Conservation (phyloP, 2,888 invertebrate species). For the Leptopilina drosophilae region DNA sequence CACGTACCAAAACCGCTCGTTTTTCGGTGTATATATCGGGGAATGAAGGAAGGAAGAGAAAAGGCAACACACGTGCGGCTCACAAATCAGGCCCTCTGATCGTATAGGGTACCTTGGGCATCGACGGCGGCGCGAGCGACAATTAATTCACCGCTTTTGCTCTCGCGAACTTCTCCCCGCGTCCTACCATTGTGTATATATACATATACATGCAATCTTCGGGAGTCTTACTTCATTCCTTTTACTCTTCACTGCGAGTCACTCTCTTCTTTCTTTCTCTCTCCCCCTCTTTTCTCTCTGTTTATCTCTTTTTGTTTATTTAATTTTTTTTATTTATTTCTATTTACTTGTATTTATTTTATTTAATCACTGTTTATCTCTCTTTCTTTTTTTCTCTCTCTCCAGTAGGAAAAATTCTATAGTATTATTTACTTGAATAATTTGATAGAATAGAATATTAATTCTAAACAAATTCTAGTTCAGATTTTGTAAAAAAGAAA, state of each 20-base stretch:
- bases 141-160: constrained; percentile 74
- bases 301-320: no score
- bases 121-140: constrained; percentile 72
- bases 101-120: constrained; percentile 53
- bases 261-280: no score
- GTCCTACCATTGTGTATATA: constrained; percentile 54
- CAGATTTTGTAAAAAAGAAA: no score
- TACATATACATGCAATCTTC: constrained; percentile 61
- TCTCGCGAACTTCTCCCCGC: constrained; percentile 55
- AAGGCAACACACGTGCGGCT: constrained; percentile 67
- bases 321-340: no score
- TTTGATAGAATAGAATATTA: no score
- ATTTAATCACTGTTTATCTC: neutral
- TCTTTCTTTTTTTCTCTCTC: constrained; percentile 49
- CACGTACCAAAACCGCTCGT: constrained; percentile 49
- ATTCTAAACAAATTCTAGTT: no score
- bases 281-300: no score
- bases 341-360: no score
- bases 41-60: constrained; percentile 48
- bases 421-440: no score
- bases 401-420: no score
- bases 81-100: constrained; percentile 69
- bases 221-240: constrained; percentile 49
- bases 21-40: constrained; percentile 18
- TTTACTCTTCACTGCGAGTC: no score